Evolutionary conservation across 2,888 invertebrate species (phyloP).

Genomic region (Cyclophora albipunctata): DNA sequence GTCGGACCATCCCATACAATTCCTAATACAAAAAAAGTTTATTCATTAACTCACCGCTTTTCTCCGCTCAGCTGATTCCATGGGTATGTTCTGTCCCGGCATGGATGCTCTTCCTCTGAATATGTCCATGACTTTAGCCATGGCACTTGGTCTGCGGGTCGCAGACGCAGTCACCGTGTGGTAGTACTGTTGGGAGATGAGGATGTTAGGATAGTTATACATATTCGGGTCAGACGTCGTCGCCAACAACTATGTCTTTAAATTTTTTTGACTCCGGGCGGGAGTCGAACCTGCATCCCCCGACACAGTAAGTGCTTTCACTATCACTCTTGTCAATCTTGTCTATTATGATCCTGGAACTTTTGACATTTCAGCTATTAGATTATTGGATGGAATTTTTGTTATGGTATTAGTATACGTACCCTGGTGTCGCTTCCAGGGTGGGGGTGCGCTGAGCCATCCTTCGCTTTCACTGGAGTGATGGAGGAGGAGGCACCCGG

Average conservation of each 20-base stretch:
- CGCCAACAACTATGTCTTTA: too few species aligned
- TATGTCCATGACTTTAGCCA: conserved; percentile 94
- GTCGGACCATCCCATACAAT: too few species aligned
- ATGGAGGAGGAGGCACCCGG: conserved; percentile 15
- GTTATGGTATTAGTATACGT: conserved; percentile 6
- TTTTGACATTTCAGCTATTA: too few species aligned
- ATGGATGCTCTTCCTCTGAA: conserved; percentile 77
- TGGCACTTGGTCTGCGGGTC: conserved; percentile 81
- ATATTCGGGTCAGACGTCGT: neutral
- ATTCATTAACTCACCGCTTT: conserved; percentile 44
- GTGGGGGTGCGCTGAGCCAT: conserved; percentile 83
- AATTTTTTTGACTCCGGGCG: too few species aligned
- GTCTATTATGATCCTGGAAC: neutral
- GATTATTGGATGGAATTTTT: too few species aligned
- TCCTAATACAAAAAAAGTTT: too few species aligned
- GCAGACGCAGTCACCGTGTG: conserved; percentile 80
- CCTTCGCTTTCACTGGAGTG: conserved; percentile 62
- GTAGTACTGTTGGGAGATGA: conserved; percentile 73
- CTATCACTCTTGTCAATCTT: neutral
- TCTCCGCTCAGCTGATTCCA: conserved; percentile 42
- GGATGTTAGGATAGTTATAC: neutral
- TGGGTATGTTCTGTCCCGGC: conserved; percentile 31
- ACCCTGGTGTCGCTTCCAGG: conserved; percentile 75
- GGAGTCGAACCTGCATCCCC: too few species aligned
- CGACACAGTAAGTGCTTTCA: too few species aligned